These are phyloP conservation scores for Tenebrosternarchus preto DNA, from an alignment of 2,113 vertebrate species.

Conservation along the genomic window DNA sequence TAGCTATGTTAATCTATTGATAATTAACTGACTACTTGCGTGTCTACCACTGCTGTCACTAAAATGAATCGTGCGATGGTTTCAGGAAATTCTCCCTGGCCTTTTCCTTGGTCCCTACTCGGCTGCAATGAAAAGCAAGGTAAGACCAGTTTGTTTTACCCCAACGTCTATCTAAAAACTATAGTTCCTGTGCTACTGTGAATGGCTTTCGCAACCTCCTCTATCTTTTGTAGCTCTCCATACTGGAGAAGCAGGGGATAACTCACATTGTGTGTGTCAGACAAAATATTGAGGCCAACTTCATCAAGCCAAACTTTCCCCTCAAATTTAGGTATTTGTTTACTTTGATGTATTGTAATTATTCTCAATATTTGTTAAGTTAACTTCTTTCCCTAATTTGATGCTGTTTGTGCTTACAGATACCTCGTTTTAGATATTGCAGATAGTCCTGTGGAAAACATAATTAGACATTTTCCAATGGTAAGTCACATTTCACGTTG, in stretches of 20 bases:
- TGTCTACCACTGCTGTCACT: neutral
- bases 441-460: conserved; percentile 98
- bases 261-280: conserved; percentile 97
- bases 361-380: neutral
- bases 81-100: conserved; percentile 95
- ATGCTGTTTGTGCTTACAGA: conserved; percentile 69
- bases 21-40: neutral
- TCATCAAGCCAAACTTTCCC: conserved; percentile 98
- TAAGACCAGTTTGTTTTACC: conserved; percentile 62
- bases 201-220: neutral
- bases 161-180: neutral
- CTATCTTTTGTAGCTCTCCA: conserved; percentile 81
- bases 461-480: conserved; percentile 95
- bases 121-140: conserved; percentile 99
- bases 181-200: neutral
- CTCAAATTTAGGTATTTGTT: conserved; percentile 90
- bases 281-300: conserved; percentile 99
- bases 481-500: conserved; percentile 72
- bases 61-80: conserved; percentile 5
- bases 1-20: neutral
- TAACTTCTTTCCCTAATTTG: neutral
- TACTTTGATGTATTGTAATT: neutral
- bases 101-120: conserved; percentile 98
- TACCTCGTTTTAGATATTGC: conserved; percentile 99
- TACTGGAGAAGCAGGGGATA: conserved; percentile 92